phyloP scores from a whole-genome alignment of 2,797 vertebrate genomes.

The Pogonophryne albipinna region DNA sequence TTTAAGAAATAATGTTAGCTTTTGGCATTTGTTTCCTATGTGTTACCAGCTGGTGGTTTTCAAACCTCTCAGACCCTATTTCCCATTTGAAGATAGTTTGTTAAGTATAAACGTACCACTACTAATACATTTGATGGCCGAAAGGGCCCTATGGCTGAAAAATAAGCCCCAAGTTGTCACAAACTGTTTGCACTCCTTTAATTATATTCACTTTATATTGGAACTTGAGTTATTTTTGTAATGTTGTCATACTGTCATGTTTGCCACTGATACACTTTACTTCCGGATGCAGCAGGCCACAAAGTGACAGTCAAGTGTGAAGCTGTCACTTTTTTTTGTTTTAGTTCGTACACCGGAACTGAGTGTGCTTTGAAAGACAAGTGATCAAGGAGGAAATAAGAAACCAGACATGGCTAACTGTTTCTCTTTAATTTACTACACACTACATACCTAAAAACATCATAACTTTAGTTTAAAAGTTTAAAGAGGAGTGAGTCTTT shows the following conservation, averaged over 20 bases:
- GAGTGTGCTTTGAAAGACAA: constrained; percentile 24
- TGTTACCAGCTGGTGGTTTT: not conserved
- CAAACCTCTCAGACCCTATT: not conserved
- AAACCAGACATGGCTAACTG: constrained; percentile 24
- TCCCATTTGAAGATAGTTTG: not conserved
- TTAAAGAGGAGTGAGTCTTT: not conserved
- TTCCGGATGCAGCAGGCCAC: constrained; percentile 20
- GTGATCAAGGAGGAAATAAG: constrained; percentile 39
- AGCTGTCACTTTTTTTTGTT: constrained; percentile 12
- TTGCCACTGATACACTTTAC: constrained; percentile 23
- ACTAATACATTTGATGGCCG: not conserved
- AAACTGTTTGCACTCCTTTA: not conserved
- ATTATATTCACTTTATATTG: not conserved
- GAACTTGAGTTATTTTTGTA: not conserved
- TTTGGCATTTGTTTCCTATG: not conserved
- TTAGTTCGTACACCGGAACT: constrained; percentile 29
- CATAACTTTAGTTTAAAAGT: not conserved
- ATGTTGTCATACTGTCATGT: constrained; percentile 7
- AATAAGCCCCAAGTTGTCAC: not conserved
- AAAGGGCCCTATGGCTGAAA: not conserved
- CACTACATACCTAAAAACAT: constrained; percentile 7
- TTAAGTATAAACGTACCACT: not conserved
- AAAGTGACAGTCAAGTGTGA: constrained; percentile 35
- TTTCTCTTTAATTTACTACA: not conserved
- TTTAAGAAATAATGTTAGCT: not conserved